phyloP scores from a whole-genome alignment of 2,888 invertebrate genomes.

The Mamestra brassicae region DNA sequence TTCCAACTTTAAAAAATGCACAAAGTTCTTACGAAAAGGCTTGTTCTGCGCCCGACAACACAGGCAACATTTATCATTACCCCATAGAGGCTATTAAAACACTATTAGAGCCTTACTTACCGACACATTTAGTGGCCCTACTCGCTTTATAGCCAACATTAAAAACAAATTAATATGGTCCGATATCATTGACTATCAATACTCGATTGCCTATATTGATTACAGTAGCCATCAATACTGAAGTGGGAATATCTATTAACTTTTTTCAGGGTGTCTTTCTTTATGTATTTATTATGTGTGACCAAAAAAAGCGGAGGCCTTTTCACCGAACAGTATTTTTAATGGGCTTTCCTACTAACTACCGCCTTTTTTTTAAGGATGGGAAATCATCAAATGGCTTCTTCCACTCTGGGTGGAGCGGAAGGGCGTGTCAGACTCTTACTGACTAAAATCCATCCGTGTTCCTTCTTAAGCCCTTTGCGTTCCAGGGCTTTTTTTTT shows the following conservation, averaged over 20 bases:
- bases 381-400: no score
- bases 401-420: no score
- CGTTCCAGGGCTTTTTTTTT: no score
- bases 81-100: conserved; percentile 62
- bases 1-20: conserved; percentile 10
- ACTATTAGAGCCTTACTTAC: conserved; percentile 60
- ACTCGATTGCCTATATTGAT: conserved; percentile 20
- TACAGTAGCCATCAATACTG: conserved; percentile 16
- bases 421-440: no score
- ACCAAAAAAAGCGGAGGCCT: neutral
- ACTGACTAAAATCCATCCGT: no score
- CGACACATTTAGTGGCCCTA: conserved; percentile 31
- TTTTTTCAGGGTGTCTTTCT: neutral
- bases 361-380: neutral
- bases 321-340: neutral
- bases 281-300: neutral
- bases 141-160: conserved; percentile 49
- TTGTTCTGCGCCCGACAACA: conserved; percentile 25
- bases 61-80: conserved; percentile 53
- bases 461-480: no score
- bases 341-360: neutral
- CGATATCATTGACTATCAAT: conserved; percentile 52
- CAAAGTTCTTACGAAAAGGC: conserved; percentile 1
- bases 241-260: neutral
- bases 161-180: conserved; percentile 61